Conservation (phyloP, 2,888 invertebrate genomes). For the Cryptus viduatorius region DNA sequence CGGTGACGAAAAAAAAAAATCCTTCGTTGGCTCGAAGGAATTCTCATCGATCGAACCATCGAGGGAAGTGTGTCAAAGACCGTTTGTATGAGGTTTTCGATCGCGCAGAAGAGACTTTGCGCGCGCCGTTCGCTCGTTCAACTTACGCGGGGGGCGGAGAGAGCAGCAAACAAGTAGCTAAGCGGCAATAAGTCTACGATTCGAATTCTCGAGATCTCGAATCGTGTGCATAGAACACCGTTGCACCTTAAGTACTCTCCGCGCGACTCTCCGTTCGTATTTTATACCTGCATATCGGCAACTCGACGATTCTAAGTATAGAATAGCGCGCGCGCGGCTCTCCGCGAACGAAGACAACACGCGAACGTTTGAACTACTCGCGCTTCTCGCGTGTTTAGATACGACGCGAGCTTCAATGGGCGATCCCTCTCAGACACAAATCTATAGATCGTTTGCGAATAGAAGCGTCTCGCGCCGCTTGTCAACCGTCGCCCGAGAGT, state of each 20-base stretch:
- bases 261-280: background rate
- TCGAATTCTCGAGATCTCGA: slow-evolving; percentile 17
- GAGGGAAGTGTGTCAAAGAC: slow-evolving; percentile 68
- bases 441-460: background rate
- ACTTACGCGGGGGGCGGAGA: background rate
- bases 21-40: background rate
- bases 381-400: slow-evolving; percentile 36
- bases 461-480: background rate
- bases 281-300: slow-evolving; percentile 17
- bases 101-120: slow-evolving; percentile 14
- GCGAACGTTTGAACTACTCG: slow-evolving; percentile 57
- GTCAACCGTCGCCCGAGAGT: background rate
- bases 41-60: slow-evolving; percentile 21
- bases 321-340: slow-evolving; percentile 22
- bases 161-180: too few relatives aligned
- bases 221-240: slow-evolving; percentile 10
- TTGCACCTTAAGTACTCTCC: background rate
- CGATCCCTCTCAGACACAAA: background rate
- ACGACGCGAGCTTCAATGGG: background rate
- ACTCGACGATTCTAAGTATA: slow-evolving; percentile 54
- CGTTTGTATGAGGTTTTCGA: slow-evolving; percentile 41
- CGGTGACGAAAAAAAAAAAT: slow-evolving; percentile 4
- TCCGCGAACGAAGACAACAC: slow-evolving; percentile 1
- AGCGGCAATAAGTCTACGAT: background rate
- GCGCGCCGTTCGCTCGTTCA: slow-evolving; percentile 3